phyloP scores from a whole-genome alignment of 2,113 vertebrate species.

The Tachycineta bicolor region DNA sequence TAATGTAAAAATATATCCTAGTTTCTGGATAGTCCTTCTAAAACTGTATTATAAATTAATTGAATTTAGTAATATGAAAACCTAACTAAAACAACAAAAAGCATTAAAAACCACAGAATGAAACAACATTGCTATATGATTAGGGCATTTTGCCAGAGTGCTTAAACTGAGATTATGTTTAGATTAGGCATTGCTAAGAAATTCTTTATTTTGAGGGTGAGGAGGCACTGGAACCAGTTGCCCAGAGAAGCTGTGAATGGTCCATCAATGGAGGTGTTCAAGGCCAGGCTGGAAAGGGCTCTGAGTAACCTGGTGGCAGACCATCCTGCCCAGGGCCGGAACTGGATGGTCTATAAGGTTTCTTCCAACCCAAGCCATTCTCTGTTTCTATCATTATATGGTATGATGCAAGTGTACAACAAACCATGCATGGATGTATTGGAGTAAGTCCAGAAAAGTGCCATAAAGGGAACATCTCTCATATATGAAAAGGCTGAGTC shows the following conservation, averaged over 20 bases:
- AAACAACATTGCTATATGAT: background rate
- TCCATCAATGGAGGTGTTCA: accelerated
- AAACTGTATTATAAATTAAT: background rate
- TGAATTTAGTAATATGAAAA: background rate
- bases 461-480: background rate
- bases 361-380: background rate
- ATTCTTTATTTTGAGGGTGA: background rate
- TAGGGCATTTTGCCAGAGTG: background rate
- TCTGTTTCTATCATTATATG: background rate
- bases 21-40: background rate
- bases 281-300: background rate
- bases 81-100: background rate
- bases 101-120: background rate
- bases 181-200: background rate
- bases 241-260: background rate
- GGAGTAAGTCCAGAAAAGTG: background rate
- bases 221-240: background rate
- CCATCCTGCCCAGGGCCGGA: too few relatives aligned
- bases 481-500: background rate
- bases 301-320: background rate
- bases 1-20: background rate
- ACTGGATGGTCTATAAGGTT: background rate
- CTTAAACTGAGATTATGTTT: background rate
- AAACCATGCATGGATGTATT: background rate
- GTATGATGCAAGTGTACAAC: too few relatives aligned